phyloP scores from a whole-genome alignment of 1,140 invertebrate genomes.

The Papilio glaucus region DNA sequence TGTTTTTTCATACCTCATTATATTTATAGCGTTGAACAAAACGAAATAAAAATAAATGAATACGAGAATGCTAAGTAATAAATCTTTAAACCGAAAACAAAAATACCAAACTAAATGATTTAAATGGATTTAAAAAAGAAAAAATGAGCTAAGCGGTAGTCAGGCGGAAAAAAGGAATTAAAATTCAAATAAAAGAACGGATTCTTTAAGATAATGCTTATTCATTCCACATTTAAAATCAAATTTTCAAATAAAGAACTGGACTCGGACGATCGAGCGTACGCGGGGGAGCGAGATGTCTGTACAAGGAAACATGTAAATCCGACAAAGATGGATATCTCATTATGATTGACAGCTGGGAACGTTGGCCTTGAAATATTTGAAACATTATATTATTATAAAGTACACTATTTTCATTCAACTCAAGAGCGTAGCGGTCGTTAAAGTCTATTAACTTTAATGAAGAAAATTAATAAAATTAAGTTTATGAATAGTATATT shows the following conservation, averaged over 20 bases:
- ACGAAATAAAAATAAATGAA: constrained; percentile 30
- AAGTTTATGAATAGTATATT: not conserved
- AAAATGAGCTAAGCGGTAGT: constrained; percentile 69
- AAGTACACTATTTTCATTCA: constrained; percentile 81
- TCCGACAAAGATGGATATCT: constrained; percentile 75
- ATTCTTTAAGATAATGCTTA: constrained; percentile 83
- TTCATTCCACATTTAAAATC: constrained; percentile 84
- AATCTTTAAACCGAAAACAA: constrained; percentile 43
- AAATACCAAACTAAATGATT: constrained; percentile 56
- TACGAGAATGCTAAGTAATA: constrained; percentile 25
- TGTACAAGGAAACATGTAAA: constrained; percentile 55
- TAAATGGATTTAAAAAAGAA: constrained; percentile 62
- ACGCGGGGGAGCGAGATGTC: constrained; percentile 58
- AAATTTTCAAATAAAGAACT: constrained; percentile 83
- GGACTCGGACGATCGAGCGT: constrained; percentile 72
- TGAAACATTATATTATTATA: constrained; percentile 84
- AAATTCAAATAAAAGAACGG: constrained; percentile 81
- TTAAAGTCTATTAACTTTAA: constrained; percentile 42
- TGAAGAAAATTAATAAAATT: constrained; percentile 19
- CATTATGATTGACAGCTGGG: constrained; percentile 84
- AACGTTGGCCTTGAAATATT: constrained; percentile 84
- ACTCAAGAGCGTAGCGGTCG: constrained; percentile 61
- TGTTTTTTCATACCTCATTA: not conserved
- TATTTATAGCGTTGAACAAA: constrained; percentile 42
- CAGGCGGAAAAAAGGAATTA: constrained; percentile 78